Conservation (phyloP, 1,140 invertebrate species). For the Liolophura sinensis region DNA sequence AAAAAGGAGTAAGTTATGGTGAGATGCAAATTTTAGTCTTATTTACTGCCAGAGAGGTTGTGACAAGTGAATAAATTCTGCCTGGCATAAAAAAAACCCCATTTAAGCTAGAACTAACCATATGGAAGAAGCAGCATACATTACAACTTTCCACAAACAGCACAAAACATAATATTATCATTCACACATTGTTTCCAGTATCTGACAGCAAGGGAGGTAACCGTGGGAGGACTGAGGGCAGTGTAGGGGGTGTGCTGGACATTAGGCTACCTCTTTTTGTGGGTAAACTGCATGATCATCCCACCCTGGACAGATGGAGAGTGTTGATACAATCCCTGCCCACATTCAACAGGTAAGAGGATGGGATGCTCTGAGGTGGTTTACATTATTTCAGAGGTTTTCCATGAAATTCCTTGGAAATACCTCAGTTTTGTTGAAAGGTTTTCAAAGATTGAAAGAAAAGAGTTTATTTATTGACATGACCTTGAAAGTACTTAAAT, state of each 20-base stretch:
- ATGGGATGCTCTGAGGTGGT: background rate
- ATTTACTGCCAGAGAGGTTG: no score
- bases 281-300: constrained; percentile 34
- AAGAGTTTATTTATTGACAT: no score
- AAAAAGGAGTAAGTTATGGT: no score
- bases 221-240: constrained; percentile 17
- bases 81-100: no score
- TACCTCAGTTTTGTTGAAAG: background rate
- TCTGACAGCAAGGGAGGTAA: constrained; percentile 17
- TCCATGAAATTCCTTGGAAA: background rate
- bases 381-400: background rate
- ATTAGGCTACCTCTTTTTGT: constrained; percentile 33
- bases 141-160: no score
- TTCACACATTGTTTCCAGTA: constrained; percentile 17
- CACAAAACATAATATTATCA: no score
- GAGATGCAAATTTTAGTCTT: no score
- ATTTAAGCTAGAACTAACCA: no score
- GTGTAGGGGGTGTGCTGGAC: constrained; percentile 27
- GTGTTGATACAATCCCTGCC: constrained; percentile 15
- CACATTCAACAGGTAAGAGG: constrained; percentile 18
- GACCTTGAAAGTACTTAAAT: background rate
- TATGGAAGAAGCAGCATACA: no score
- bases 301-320: constrained; percentile 32
- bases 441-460: no score
- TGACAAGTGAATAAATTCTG: no score